Base-by-base conservation (phyloP, 1,140 invertebrate genomes). In the Heliconius hermathena region DNA sequence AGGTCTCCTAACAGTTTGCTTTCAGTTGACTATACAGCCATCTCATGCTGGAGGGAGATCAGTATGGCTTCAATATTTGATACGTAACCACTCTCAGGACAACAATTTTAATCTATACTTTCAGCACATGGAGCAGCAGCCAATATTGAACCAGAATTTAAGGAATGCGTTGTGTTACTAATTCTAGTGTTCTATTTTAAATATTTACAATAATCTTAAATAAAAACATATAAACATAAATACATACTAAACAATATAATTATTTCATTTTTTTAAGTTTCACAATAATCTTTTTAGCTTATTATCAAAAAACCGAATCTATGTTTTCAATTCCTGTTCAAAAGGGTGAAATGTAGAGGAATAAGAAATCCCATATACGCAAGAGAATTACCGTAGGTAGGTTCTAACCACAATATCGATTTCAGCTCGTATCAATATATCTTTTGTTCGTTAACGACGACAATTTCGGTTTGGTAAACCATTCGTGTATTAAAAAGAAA, bases 401-500 rank as follows among this genome's bases (percentile, higher is more conserved):
- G 8, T 57, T 57, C 11, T 26, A 26, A 22, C 60, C 22, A 29
- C 22, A 13, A 22, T 66, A 66, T 66, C 11, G 60, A 66, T 66
- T 66, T 66, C 11, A 5, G 22, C 22, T 66, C 57, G n/a, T 66
- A 66, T 66, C 60, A 66, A 66, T 26, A 29, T 66, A 5, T 66
- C 54, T 66, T 66, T 66, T 66, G 60, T 66, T 66, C 22, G 60
- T 66, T 66, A 66, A 13, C 60, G 60, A 66, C 22, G 60, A 66
- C 11, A 66, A 66, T 66, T 66, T 22, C 26, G 60, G 29, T 66
- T 66, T 4, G 11, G 22, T 26, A 66, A 29, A 5, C 60, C 22
- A 11, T 16, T 16, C 0, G 9, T 29, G 29, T 29, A 66, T 66
- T 66, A 66, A 66, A 66, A 66, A 16, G 3, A 66, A 26, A 66